Base-by-base conservation (phyloP, 2,797 vertebrate species). In the Falco cherrug region DNA sequence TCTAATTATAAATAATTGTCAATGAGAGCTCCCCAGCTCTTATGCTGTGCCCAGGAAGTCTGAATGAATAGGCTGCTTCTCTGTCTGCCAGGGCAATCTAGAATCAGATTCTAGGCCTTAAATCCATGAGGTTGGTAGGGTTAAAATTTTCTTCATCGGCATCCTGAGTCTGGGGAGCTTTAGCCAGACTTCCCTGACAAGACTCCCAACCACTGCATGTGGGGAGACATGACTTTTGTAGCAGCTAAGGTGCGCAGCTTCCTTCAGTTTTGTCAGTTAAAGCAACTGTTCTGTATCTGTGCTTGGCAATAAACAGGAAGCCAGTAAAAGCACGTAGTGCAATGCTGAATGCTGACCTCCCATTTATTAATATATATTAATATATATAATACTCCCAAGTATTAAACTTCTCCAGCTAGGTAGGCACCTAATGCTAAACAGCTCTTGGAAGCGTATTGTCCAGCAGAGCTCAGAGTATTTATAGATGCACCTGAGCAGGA, bases 1-100 rank as follows among this genome's bases (percentile, higher is more conserved):
- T 93, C 84, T 92, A 93, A 95, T 97, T 97, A 97, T 95, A 97
- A 96, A 87, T 93, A 93, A 90, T 89, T 96, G 83, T 90, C 93
- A 95, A 10, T 96, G 85, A 84, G 68, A 87, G 69, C 56, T 97
- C 83, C 88, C 31, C 33, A 53, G 91, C 78, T 93, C 75, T 90
- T 84, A 50, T 86, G 59, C 93, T 94, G 69, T 95, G 89, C 91
- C 67, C 85, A 87, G 78, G 89, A 90, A 84, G n/a, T 59, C 73
- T 96, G 90, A 87, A 93, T 96, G 95, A 96, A 93, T 94, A 84
- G 65, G 11, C 89, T 91, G 65, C 83, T 91, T 94, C 87, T 95
- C 79, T 86, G 53, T 75, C 84, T 93, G 75, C 75, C 82, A 75
- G 57, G 24, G 24, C 24, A 50, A 75, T 85, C 81, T 70, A 47